Conservation (phyloP, 1,140 invertebrate species). For the roundworm (Caenorhabditis elegans) region DNA sequence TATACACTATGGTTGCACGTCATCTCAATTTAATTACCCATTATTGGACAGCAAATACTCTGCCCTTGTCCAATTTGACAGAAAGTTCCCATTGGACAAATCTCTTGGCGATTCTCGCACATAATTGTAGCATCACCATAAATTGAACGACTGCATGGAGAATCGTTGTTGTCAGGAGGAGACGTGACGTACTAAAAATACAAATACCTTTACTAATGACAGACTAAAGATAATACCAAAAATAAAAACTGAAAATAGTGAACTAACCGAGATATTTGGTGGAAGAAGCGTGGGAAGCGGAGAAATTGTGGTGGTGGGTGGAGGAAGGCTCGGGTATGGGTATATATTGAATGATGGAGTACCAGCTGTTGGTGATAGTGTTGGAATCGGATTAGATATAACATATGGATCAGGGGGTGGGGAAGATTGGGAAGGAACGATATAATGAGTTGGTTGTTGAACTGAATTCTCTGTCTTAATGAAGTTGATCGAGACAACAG, state of each 20-base stretch:
- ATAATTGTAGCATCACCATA: conserved; percentile 33
- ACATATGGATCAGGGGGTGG: not conserved
- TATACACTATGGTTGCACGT: too few species aligned
- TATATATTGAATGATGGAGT: not conserved
- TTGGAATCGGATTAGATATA: not conserved
- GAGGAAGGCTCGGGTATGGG: not conserved
- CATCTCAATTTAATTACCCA: not conserved
- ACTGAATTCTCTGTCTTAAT: not conserved
- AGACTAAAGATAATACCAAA: too few species aligned
- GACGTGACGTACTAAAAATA: not conserved
- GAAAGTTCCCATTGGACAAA: conserved; percentile 45
- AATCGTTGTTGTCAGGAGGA: not conserved
- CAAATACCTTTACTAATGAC: not conserved
- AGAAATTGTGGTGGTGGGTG: not conserved
- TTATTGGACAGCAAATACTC: conserved; percentile 48
- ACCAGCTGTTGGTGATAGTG: not conserved
- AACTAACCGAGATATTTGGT: conserved; percentile 16
- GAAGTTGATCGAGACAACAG: not conserved
- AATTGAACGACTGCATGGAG: conserved; percentile 4
- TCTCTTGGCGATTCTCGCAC: conserved; percentile 31
- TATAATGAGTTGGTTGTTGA: not conserved
- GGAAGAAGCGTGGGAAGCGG: conserved; percentile 25
- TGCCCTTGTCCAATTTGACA: conserved; percentile 48
- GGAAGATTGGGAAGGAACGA: not conserved
- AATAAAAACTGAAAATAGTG: not conserved